Evolutionary conservation across 1,140 invertebrate genomes (phyloP), one percentile per base, ranked within the genome.

Genomic region (Protaetia brevitarsis): DNA sequence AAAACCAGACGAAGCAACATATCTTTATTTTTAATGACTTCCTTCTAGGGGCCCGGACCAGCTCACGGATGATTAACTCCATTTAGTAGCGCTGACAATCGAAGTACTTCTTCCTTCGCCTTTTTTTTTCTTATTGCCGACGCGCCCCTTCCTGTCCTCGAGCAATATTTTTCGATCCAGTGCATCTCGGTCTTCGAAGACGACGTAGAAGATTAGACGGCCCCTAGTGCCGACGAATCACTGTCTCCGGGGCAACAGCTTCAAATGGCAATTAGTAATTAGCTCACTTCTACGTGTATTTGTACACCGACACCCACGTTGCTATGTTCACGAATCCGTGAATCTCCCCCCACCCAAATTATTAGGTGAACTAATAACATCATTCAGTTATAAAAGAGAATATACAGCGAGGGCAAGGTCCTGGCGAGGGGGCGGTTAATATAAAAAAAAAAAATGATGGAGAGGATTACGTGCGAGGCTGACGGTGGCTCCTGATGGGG

Each of bases 241-340:
- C 60, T 71, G 72, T 72, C 66, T 65, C 72, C 65, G 67, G n/a
- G 68, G 72, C 71, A 74, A 67, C 68, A 63, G 57, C 36, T 67
- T 69, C 68, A 69, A 67, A 67, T 64, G 26, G 51, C 66, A 68
- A 69, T 69, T 67, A 69, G 68, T 66, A 69, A 69, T 69, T 69
- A 69, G 57, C 45, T 58, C 67, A 57, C 68, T 69, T 69, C 62
- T 69, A 64, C 58, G 57, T 66, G 63, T 67, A 69, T 67, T 67
- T 69, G 51, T 60, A 64, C 30, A 67, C 62, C 66, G 36, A 58
- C 68, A 57, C 65, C 68, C 65, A 28, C 13, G 4, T 11, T 10
- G 21, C 10, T 11, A 31, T 56, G 27, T 34, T 58, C 51, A 51
- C 19, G 13, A 23, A 51, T 51, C 41, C 41, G 41, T 51, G 41